A percentile compares a stretch with the other conserved stretches of the same genome.
phyloP scores from a whole-genome alignment of 64 coral and sea anemone genomes.

The Anthopleura sola region DNA sequence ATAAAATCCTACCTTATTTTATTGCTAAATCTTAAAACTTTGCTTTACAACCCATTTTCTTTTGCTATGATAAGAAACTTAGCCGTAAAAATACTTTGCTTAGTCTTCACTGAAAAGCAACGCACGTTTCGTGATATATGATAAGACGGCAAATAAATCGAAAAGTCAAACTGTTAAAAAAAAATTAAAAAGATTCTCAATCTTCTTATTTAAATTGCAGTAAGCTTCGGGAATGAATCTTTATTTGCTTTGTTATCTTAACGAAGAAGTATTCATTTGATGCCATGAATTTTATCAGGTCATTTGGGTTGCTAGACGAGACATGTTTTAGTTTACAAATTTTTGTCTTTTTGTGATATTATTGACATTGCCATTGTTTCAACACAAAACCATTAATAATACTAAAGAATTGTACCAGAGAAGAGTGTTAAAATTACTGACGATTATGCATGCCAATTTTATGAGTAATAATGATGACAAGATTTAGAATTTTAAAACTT shows the following conservation, averaged over 20 bases:
- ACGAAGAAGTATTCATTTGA: background rate
- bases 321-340: no score
- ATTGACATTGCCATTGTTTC: background rate
- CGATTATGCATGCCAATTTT: background rate
- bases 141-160: background rate
- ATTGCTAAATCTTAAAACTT: no score
- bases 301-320: no score
- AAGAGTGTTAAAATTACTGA: background rate
- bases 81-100: background rate
- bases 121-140: background rate
- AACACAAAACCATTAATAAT: background rate
- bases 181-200: background rate
- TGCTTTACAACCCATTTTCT: background rate
- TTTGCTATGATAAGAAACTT: no score
- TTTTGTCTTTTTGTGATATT: background rate
- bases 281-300: background rate
- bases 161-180: background rate
- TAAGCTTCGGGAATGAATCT: background rate
- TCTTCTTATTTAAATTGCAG: background rate
- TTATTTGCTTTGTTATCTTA: background rate
- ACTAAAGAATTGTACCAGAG: background rate
- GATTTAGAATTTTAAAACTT: background rate
- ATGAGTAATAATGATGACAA: no score
- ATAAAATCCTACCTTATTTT: no score
- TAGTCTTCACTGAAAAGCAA: background rate